Base-by-base conservation (phyloP, 2,888 invertebrate genomes). In the Eupithecia subumbrata region DNA sequence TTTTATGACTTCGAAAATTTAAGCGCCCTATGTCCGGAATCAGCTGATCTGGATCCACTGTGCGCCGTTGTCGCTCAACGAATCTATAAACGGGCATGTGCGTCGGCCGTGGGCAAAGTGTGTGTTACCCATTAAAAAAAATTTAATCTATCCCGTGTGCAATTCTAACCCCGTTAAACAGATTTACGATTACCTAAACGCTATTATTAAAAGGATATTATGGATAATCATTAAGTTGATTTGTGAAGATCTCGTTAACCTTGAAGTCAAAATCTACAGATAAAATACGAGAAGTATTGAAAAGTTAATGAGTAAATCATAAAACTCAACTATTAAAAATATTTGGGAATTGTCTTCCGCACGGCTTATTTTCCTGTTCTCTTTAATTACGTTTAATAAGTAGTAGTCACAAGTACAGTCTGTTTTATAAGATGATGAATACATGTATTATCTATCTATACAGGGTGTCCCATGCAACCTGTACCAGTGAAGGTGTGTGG, bases 211-310 rank as follows among this genome's bases (percentile, higher is more conserved):
- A 64, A 18, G 2, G 30, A 64, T 34, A 18, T 64, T 34, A 34
- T 30, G 30, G 18, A 34, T 34, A 34, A 64, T 34, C 34, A 2
- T 64, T 30, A 18, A 18, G 18, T 30, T 64, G 34, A 34, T 16
- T 34, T 64, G 18, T 64, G n/a, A 40, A 67, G n/a, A 67, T 67
- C 37, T 45, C 22, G 68, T 43, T 68, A 68, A 43, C 68, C 68
- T 68, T 68, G 68, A 68, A 16, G 60, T 25, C 60, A 22, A 67
- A 40, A n/a, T 12, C n/a, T 37, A 43, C 37, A 22, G 37, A 11
- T 67, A 67, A 67, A 40, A 43, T 56, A 56, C 22, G 11, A 56
- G 11, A 66, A 37, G 16, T 30, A 30, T 12, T n/a, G 66, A 40
- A n/a, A 40, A 67, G 18, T 67, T 37, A 40, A 67, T 40, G 66